Evolutionary conservation across 2,888 invertebrate species (phyloP), one percentile per base, ranked within the genome.

Genomic region (Phlogophora meticulosa): DNA sequence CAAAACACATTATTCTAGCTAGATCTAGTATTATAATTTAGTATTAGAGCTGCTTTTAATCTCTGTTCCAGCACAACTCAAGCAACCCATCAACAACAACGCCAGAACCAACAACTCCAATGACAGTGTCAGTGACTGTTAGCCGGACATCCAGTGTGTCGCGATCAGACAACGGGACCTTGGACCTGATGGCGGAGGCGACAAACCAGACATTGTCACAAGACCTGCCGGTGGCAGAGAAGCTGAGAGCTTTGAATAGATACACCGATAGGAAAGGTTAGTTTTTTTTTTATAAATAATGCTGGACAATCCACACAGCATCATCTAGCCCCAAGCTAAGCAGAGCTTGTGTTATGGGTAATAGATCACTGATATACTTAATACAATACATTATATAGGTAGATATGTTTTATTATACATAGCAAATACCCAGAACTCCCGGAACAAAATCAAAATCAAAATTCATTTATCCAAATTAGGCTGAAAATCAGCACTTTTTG

Each of bases 211-310:
- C 93, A 2, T 71, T 94, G 36, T 85, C 90, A 0, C 93, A 94
- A 81, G 94, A 95, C 59, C 71, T 94, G 7, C 96, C 96, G 0
- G 90, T 95, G 0, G 94, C 96, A 15, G 95, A 96, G 79, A 95
- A 94, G 66, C 82, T 96, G 15, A 87, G 95, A 32, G 90, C 94
- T 0, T 67, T 93, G 17, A 94, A 93, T 75, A 87, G 95, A 90
- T 95, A 91, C 62, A 86, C 89, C 49, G 95, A 94, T 67, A 90
- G 95, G 51, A 95, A 95, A 91, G 94, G 96, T 95, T 17, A 52
- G 15, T 17, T n/a, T n/a, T n/a, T n/a, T n/a, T n/a, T n/a, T n/a
- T n/a, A n/a, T n/a, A n/a, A n/a, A n/a, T n/a, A n/a, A n/a, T n/a
- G n/a, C n/a, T n/a, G n/a, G n/a, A n/a, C n/a, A n/a, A n/a, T n/a